These are phyloP conservation scores for Eospalax fontanierii DNA, from an alignment of 2,797 vertebrate genomes.

Conservation along the genomic window DNA sequence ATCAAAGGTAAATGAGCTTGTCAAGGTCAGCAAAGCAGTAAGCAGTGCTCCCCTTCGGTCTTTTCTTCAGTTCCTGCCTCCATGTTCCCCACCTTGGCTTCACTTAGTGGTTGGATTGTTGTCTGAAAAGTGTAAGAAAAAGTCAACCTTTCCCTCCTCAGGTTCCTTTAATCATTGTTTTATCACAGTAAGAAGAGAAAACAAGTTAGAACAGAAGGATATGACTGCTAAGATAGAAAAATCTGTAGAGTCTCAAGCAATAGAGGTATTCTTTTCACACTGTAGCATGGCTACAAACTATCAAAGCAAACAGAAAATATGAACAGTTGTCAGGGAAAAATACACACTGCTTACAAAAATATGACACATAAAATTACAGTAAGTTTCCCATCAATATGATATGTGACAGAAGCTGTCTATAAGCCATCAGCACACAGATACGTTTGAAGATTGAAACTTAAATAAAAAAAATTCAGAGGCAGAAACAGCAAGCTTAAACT, in stretches of 20 bases:
- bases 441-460: neutral
- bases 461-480: neutral
- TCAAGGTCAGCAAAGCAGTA: no score
- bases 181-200: no score
- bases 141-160: no score
- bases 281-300: neutral
- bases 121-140: no score
- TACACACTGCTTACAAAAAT: neutral
- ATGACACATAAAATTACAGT: neutral
- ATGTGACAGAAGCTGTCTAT: neutral
- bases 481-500: neutral
- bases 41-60: no score
- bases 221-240: neutral
- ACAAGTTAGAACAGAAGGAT: neutral
- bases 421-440: neutral
- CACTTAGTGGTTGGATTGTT: no score
- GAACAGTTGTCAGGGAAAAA: neutral
- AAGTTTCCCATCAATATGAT: neutral
- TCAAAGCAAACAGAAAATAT: neutral
- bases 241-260: neutral
- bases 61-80: no score
- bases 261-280: neutral
- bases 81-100: no score
- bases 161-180: no score
- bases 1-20: no score